Evolutionary conservation across 2,113 vertebrate species (phyloP), one percentile per base, ranked within the genome.

Genomic region (Gila orcuttii): DNA sequence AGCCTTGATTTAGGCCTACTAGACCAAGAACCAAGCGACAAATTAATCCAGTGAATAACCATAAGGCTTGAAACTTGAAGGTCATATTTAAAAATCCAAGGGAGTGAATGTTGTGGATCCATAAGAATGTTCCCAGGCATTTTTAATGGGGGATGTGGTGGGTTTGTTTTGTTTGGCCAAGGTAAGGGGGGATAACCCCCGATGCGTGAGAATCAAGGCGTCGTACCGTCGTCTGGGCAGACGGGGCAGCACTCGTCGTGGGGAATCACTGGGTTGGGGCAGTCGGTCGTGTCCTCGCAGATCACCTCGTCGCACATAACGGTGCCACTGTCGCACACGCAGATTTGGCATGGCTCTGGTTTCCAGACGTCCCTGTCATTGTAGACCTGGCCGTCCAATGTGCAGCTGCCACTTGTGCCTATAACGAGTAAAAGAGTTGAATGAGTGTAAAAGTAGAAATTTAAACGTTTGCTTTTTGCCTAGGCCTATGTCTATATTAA

Each of bases 331-430:
- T 98, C 96, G 74, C 98, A 99, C 87, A 99, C 96, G 60, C 98
- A 99, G 95, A 99, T 96, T 90, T 93, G 92, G 91, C 98, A 99
- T 90, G 93, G 88, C 47, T 96, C 92, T 0, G 97, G 96, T 93
- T 99, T 99, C 97, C 98, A 99, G 73, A 99, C 96, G 59, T 97
- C 95, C 90, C 94, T 93, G 91, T 98, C 94, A 6, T 90, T 92
- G 93, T 97, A 97, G 66, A 91, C 93, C 91, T 95, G 89, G 19
- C 97, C 96, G 83, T 96, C 86, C 85, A 96, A 88, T 83, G 95
- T 86, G 92, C 98, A 99, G 92, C 91, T 95, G 84, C 90, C 88
- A 86, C 88, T 89, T 74, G 90, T 86, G 83, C 95, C 97, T 99
- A 64, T 64, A 80, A 75, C 7, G 31, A 64, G 50, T 25, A 52